These are phyloP conservation scores for Xiphias gladius DNA, from an alignment of 2,113 vertebrate genomes.

Conservation along the genomic window DNA sequence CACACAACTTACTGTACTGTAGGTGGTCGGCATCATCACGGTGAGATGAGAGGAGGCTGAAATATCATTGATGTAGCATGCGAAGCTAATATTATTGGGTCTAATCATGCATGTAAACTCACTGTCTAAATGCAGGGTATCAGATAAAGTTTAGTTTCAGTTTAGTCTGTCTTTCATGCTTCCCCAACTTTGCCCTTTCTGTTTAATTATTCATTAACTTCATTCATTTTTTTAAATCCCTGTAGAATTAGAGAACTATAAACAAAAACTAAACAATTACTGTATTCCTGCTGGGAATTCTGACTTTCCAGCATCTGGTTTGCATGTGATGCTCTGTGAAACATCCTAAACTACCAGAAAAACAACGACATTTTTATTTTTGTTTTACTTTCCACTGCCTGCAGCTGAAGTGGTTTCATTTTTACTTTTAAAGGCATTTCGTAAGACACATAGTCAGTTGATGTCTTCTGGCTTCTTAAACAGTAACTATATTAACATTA, in stretches of 20 bases:
- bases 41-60: too few species aligned
- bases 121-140: not conserved
- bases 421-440: not conserved
- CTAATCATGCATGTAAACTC: too few species aligned
- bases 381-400: slow-evolving; percentile 2
- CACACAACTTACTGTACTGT: not conserved
- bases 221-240: not conserved
- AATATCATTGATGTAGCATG: not conserved
- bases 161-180: not conserved
- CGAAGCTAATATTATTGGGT: not conserved
- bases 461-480: not conserved
- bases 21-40: not conserved
- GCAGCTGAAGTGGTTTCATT: not conserved
- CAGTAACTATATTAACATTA: not conserved
- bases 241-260: not conserved
- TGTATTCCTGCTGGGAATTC: slow-evolving; percentile 1
- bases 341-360: not conserved
- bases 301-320: slow-evolving; percentile 16
- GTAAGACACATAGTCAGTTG: not conserved
- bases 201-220: not conserved
- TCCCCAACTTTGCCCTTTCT: not conserved
- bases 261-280: not conserved
- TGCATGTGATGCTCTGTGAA: slow-evolving; percentile 28
- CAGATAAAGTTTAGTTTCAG: not conserved
- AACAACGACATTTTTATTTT: not conserved